Conservation (phyloP, 2,797 vertebrate species). For the Odontamblyopus lacepedii region DNA sequence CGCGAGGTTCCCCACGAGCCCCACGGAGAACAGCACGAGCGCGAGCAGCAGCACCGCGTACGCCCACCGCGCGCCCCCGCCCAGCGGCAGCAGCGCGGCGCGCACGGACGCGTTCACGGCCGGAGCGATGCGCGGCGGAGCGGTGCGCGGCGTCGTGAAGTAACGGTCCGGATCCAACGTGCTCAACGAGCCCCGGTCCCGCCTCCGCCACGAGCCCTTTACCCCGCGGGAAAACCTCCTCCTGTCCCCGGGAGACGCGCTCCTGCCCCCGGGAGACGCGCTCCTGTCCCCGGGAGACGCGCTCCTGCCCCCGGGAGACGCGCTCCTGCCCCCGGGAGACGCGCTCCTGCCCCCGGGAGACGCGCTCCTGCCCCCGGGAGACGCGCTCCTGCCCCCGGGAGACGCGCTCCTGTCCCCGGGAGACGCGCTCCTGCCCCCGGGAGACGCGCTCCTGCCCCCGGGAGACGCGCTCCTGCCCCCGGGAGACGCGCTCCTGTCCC, state of each 20-base stretch:
- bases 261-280: too few species aligned
- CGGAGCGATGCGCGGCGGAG: not conserved
- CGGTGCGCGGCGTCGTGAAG: conserved; percentile 71
- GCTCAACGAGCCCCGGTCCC: not conserved
- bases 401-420: not conserved
- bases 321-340: too few species aligned
- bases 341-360: too few species aligned
- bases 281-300: too few species aligned
- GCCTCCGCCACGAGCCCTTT: not conserved
- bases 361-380: too few species aligned
- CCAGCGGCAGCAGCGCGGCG: conserved; percentile 84
- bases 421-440: not conserved
- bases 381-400: too few species aligned
- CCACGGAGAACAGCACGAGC: conserved; percentile 86
- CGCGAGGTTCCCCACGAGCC: conserved; percentile 89
- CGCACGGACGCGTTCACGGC: conserved; percentile 59
- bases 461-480: too few species aligned
- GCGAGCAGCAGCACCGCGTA: conserved; percentile 89
- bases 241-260: too few species aligned
- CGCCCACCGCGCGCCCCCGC: conserved; percentile 84
- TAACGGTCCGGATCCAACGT: conserved; percentile 62
- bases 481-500: too few species aligned
- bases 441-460: too few species aligned
- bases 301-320: too few species aligned
- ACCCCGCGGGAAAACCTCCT: not conserved